Conservation (phyloP, 2,888 invertebrate species). For the Hesperia comma region DNA sequence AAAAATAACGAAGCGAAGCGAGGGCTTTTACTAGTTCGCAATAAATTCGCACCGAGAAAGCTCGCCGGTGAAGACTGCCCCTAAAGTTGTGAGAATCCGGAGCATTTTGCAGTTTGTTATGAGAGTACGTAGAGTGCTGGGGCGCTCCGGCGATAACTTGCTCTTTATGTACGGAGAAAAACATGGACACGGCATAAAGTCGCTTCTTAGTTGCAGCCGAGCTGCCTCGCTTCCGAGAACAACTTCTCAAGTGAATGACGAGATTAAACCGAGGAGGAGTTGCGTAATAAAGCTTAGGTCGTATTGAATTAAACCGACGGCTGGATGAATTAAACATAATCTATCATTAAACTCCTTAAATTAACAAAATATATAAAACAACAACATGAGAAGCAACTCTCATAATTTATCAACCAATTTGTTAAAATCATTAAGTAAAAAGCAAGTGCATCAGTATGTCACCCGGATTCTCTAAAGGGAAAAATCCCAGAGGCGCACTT, state of each 20-base stretch:
- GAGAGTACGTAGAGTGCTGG: constrained; percentile 61
- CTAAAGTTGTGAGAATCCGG: constrained; percentile 77
- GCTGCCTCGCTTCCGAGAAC: constrained; percentile 32
- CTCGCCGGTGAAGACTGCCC: constrained; percentile 51
- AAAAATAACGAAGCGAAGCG: too few relatives aligned
- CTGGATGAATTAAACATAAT: constrained; percentile 4
- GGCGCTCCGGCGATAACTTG: constrained; percentile 62
- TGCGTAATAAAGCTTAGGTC: constrained; percentile 42
- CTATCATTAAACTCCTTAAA: not conserved
- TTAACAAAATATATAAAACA: constrained; percentile 24
- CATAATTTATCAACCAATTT: constrained; percentile 14
- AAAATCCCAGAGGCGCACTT: constrained; percentile 57
- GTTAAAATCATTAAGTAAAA: constrained; percentile 14
- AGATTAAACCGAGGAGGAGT: constrained; percentile 46
- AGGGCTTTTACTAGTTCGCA: not conserved
- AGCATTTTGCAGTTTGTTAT: constrained; percentile 79
- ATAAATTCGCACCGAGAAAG: constrained; percentile 24
- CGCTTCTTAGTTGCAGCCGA: constrained; percentile 44
- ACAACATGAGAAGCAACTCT: constrained; percentile 9
- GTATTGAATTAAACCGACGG: constrained; percentile 37
- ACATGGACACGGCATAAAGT: constrained; percentile 55
- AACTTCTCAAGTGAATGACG: constrained; percentile 40
- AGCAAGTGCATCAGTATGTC: constrained; percentile 41
- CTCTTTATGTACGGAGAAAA: constrained; percentile 67
- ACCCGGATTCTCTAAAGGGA: constrained; percentile 49